Evolutionary conservation across 2,113 vertebrate genomes (phyloP), one percentile per base, ranked within the genome.

Genomic region (Egretta garzetta): DNA sequence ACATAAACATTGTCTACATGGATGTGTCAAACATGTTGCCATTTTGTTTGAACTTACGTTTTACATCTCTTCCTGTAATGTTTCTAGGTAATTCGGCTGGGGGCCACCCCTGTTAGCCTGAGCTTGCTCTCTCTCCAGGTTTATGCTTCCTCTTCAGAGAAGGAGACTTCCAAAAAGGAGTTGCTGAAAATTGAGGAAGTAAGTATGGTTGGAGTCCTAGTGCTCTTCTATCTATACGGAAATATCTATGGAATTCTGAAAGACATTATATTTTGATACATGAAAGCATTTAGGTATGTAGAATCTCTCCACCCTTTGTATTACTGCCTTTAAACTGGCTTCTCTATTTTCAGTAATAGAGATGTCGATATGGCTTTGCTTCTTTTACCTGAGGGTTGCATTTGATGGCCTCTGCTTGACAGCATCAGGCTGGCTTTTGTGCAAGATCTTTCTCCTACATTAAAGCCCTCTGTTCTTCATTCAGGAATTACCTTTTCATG

Each of bases 151-250:
- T 98, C 98, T 66, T 80, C 96, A 4, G 98, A 99, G 87, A 98
- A 86, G 72, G 98, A 98, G 41, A 67, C 93, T 74, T 97, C 98
- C 91, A 98, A 97, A 82, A 98, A 91, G 77, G 63, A 96, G 16
- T 45, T 96, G 20, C 81, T 99, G 74, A 99, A 98, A 96, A 92
- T 98, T 70, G 98, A 99, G 91, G 99, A 99, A 98, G 99, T 99
- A 97, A 96, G 86, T 37, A 20, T 59, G 80, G 17, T 79, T 90
- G 63, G 32, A 87, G 50, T 6, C 50, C 53, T 79, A 72, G 32
- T 59, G 56, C 56, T 67, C 55, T 93, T 85, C 28, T 91, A 0
- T 60, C 50, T 56, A 1, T 63, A 30, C 9, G 22, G 37, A 64
- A 86, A 55, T 64, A 76, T 45, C 59, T 75, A 6, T 13, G 72